phyloP scores from a whole-genome alignment of 2,797 vertebrate species.

The Oryzias sinensis region DNA sequence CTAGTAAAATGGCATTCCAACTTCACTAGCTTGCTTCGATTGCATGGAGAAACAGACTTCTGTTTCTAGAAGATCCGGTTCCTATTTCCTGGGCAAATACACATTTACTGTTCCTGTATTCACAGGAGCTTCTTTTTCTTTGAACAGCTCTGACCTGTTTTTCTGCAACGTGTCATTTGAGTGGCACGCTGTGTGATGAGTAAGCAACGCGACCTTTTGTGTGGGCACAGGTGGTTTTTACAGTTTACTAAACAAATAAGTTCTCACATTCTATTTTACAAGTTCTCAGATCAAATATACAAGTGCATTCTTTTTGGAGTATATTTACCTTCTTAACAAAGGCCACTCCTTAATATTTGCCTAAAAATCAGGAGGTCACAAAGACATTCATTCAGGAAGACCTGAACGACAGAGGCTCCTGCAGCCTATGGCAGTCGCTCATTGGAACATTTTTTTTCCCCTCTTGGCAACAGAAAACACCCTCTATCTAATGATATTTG shows the following conservation, averaged over 20 bases:
- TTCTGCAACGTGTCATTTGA: background rate
- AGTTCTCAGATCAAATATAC: no score
- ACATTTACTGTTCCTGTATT: conserved; percentile 9
- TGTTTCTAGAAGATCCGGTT: conserved; percentile 32
- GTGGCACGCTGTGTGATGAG: background rate
- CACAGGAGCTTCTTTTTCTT: conserved; percentile 4
- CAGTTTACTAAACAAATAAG: no score
- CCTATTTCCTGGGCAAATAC: background rate
- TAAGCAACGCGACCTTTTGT: no score
- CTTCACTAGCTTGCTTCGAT: conserved; percentile 52
- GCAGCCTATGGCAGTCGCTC: background rate
- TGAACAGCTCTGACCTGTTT: background rate
- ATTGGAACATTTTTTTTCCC: background rate
- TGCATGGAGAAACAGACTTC: conserved; percentile 34
- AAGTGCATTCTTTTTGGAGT: no score
- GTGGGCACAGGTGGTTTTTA: no score
- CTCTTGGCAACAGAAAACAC: background rate
- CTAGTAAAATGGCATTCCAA: conserved; percentile 40
- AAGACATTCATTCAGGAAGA: background rate
- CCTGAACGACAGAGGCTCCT: background rate
- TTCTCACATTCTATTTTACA: no score
- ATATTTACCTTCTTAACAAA: no score
- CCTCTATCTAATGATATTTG: background rate
- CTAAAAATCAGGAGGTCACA: no score
- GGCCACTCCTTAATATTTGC: no score